These are phyloP conservation scores for Ctenosaura bakeri DNA, from an alignment of 2,797 vertebrate genomes.

Conservation along the genomic window DNA sequence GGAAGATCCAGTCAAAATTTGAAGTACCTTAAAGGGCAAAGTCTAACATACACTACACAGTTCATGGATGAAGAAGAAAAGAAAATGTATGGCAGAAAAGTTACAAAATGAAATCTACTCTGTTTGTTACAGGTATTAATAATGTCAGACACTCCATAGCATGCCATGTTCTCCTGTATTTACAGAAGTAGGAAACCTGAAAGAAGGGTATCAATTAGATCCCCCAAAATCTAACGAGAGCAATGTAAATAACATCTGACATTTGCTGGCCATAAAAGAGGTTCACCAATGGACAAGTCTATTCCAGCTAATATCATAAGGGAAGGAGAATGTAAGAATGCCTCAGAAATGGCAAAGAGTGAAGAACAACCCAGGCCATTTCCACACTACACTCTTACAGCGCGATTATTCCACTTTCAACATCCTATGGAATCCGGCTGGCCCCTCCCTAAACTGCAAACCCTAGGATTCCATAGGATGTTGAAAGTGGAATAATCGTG, in stretches of 20 bases:
- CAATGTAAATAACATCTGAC: background rate
- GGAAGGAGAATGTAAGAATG: slow-evolving; percentile 8
- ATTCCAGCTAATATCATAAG: background rate
- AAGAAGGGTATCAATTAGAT: background rate
- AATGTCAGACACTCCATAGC: background rate
- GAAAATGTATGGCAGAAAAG: background rate
- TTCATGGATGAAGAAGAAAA: background rate
- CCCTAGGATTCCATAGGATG: too few species aligned
- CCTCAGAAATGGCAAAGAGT: background rate
- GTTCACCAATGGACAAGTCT: slow-evolving; percentile 14
- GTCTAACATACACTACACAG: background rate
- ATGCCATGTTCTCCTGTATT: background rate
- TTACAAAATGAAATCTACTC: background rate
- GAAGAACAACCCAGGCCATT: background rate
- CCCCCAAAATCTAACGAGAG: slow-evolving; percentile 11
- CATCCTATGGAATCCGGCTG: too few species aligned
- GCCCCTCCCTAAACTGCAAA: too few species aligned
- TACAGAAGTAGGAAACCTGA: background rate
- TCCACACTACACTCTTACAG: too few species aligned
- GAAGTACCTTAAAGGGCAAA: background rate
- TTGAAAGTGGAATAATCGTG: too few species aligned
- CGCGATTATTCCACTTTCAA: too few species aligned
- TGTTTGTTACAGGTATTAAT: slow-evolving; percentile 17
- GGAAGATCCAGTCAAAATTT: slow-evolving; percentile 14
- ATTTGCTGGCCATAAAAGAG: background rate